Conservation (phyloP, 2,888 invertebrate species). For the Onthophagus sagittarius region DNA sequence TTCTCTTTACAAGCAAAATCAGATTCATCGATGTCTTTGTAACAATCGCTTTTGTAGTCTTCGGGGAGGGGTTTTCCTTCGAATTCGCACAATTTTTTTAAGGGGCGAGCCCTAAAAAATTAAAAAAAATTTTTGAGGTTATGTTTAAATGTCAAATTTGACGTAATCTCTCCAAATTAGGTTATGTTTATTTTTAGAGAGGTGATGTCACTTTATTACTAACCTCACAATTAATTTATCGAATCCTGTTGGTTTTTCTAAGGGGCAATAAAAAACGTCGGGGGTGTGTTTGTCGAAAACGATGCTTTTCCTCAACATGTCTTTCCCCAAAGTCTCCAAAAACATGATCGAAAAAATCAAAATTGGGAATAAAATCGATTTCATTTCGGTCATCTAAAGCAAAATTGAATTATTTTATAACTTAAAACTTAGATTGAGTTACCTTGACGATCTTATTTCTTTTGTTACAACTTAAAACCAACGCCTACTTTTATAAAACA, state of each 20-base stretch:
- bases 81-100: constrained; percentile 70
- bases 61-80: constrained; percentile 66
- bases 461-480: background rate
- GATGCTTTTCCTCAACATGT: constrained; percentile 73
- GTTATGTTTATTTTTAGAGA: too few species aligned
- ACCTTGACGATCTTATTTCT: background rate
- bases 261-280: constrained; percentile 75
- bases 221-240: constrained; percentile 69
- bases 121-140: too few species aligned
- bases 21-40: constrained; percentile 74
- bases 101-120: constrained; percentile 55
- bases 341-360: constrained; percentile 19
- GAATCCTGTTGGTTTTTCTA: constrained; percentile 70
- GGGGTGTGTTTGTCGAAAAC: constrained; percentile 77
- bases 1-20: constrained; percentile 79
- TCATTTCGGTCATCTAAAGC: too few species aligned
- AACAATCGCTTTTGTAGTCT: constrained; percentile 74
- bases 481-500: background rate
- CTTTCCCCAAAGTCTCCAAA: constrained; percentile 50
- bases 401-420: too few species aligned
- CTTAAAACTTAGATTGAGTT: too few species aligned
- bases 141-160: background rate
- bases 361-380: constrained; percentile 12
- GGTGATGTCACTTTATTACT: constrained; percentile 29
- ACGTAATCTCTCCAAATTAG: too few species aligned